Conservation (phyloP, 2,113 vertebrate species). For the Scomber japonicus region DNA sequence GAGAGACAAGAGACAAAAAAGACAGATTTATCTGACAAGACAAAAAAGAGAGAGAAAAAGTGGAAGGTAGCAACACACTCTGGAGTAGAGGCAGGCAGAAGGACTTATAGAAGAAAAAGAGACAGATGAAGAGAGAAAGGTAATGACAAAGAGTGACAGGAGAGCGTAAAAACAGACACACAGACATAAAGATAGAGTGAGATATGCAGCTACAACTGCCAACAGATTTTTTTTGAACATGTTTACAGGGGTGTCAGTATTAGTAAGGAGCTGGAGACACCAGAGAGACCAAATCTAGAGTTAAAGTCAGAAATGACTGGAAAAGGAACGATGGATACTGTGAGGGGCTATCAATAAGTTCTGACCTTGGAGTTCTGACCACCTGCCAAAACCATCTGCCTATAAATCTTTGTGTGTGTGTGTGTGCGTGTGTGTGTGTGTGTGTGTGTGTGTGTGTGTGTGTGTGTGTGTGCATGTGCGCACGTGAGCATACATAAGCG, state of each 20-base stretch:
- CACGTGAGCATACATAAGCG: constrained; percentile 34
- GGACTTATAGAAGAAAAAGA: constrained; percentile 5
- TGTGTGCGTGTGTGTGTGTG: neutral
- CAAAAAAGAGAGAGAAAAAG: constrained; percentile 32
- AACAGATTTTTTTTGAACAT: constrained; percentile 38
- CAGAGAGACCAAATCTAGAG: constrained; percentile 30
- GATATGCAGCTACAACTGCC: constrained; percentile 45
- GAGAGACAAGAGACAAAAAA: constrained; percentile 55
- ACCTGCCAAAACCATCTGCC: constrained; percentile 72
- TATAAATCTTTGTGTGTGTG: constrained; percentile 58
- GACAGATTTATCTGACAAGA: neutral
- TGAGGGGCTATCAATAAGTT: constrained; percentile 60
- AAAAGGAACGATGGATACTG: constrained; percentile 41
- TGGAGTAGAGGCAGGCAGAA: constrained; percentile 20
- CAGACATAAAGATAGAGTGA: constrained; percentile 22
- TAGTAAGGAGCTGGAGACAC: constrained; percentile 39
- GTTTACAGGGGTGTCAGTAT: constrained; percentile 27
- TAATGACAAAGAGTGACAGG: constrained; percentile 33
- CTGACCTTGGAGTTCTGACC: constrained; percentile 72
- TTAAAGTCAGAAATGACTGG: constrained; percentile 24
- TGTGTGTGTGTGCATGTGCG: neutral
- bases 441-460: constrained; percentile 1
- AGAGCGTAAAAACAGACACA: constrained; percentile 35
- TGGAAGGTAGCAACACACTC: constrained; percentile 13
- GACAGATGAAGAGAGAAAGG: constrained; percentile 24